phyloP scores from a whole-genome alignment of 2,113 vertebrate genomes.

The Choloepus hoffmanni region DNA sequence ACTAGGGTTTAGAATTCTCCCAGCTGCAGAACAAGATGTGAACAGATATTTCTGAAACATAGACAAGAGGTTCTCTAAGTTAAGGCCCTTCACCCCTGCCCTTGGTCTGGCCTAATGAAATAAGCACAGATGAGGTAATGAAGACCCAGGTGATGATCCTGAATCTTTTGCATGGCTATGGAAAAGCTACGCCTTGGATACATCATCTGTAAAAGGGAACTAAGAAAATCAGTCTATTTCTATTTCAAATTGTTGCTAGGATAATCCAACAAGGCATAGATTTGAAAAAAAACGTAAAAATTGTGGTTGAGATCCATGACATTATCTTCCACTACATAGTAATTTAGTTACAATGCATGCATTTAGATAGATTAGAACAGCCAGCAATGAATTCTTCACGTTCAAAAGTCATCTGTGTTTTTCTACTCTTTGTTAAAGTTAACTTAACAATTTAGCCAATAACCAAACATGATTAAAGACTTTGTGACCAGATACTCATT shows the following conservation, averaged over 20 bases:
- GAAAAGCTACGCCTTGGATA: neutral
- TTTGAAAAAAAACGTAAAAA: neutral
- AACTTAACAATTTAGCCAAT: neutral
- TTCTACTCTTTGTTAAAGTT: neutral
- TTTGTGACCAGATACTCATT: constrained; percentile 2
- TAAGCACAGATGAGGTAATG: neutral
- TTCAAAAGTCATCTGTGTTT: constrained; percentile 18
- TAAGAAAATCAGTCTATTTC: neutral
- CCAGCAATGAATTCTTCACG: neutral
- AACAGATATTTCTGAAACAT: neutral
- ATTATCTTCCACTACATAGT: neutral
- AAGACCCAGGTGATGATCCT: neutral
- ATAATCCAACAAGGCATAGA: neutral
- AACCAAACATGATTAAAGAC: neutral
- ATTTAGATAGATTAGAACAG: constrained; percentile 44
- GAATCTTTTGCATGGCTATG: neutral
- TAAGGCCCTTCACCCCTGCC: neutral
- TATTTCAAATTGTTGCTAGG: neutral
- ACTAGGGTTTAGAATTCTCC: neutral
- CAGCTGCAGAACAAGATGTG: neutral
- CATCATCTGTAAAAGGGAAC: neutral
- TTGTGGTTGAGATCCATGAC: neutral
- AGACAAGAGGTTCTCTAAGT: neutral
- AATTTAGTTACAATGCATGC: neutral
- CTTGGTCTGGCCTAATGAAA: neutral